Percentiles rank a stretch among this genome's conserved stretches.
Evolutionary conservation across 2,797 vertebrate genomes (phyloP).

Genomic region (Odontamblyopus rebecca): DNA sequence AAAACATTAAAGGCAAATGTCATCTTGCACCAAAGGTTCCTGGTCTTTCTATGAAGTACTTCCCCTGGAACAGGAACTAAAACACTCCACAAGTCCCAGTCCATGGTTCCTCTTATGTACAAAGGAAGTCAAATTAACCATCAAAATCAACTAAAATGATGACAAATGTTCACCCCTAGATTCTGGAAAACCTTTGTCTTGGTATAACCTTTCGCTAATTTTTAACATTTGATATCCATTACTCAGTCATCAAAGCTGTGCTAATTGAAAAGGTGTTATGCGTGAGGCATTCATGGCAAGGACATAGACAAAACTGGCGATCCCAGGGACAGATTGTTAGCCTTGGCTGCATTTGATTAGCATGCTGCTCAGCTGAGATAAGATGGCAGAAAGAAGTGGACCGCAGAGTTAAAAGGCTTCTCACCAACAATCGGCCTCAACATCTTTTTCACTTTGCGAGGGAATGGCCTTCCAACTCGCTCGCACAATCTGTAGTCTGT

Average conservation of each 20-base stretch:
- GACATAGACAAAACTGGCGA: slow-evolving; percentile 62
- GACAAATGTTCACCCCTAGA: too few species aligned
- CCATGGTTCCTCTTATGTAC: neutral
- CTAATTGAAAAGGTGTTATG: slow-evolving; percentile 48
- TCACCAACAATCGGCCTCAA: slow-evolving; percentile 50
- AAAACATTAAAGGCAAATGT: neutral
- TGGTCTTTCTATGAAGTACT: neutral
- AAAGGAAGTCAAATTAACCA: too few species aligned
- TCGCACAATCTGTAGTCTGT: slow-evolving; percentile 57
- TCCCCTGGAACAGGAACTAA: neutral
- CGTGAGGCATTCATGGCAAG: slow-evolving; percentile 44
- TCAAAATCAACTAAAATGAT: too few species aligned
- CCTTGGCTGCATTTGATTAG: slow-evolving; percentile 59
- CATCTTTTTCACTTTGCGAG: slow-evolving; percentile 48
- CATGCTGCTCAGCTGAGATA: slow-evolving; percentile 69
- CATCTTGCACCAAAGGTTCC: neutral
- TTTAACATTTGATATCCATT: slow-evolving; percentile 16
- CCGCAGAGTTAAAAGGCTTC: slow-evolving; percentile 52
- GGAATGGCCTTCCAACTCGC: slow-evolving; percentile 50
- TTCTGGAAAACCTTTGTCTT: neutral
- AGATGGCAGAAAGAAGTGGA: slow-evolving; percentile 52
- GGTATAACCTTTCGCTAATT: neutral
- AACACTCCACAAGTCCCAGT: neutral
- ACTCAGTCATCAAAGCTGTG: slow-evolving; percentile 21
- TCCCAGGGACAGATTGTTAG: slow-evolving; percentile 46